Conservation (phyloP, 2,113 vertebrate genomes). For the Delphinus delphis region DNA sequence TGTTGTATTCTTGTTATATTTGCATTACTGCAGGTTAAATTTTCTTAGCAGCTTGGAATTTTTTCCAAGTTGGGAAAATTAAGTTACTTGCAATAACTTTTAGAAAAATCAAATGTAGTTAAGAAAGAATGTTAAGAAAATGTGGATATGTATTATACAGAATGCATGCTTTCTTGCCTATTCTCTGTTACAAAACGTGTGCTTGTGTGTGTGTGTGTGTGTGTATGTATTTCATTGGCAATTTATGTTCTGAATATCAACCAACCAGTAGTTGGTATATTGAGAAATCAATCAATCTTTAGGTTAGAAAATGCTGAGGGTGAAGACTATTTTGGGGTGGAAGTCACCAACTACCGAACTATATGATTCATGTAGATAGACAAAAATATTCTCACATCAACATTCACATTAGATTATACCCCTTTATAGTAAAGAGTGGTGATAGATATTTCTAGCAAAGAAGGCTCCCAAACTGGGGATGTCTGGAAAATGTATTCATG, state of each 20-base stretch:
- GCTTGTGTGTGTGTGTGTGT: not conserved
- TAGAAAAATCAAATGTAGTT: conserved; percentile 62
- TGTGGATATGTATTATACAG: conserved; percentile 37
- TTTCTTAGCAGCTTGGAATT: conserved; percentile 14
- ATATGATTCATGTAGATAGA: not conserved
- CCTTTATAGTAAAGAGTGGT: not conserved
- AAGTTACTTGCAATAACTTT: conserved; percentile 58
- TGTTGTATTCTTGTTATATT: conserved; percentile 64
- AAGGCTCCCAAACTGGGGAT: not conserved
- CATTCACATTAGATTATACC: not conserved
- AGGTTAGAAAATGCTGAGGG: not conserved
- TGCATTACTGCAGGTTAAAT: conserved; percentile 57
- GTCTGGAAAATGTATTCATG: not conserved
- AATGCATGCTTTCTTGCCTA: conserved; percentile 47
- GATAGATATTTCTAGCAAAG: not conserved
- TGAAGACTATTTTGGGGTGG: not conserved
- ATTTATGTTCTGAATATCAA: conserved; percentile 39
- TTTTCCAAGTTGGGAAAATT: conserved; percentile 64
- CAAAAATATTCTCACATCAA: not conserved
- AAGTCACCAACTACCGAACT: not conserved
- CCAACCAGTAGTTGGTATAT: conserved; percentile 3
- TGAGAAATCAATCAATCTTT: not conserved
- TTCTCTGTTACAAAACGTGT: not conserved
- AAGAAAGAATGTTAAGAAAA: conserved; percentile 50
- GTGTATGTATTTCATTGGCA: not conserved